Evolutionary conservation across 2,888 invertebrate species (phyloP).

Genomic region (Cylindroiulus punctatus): DNA sequence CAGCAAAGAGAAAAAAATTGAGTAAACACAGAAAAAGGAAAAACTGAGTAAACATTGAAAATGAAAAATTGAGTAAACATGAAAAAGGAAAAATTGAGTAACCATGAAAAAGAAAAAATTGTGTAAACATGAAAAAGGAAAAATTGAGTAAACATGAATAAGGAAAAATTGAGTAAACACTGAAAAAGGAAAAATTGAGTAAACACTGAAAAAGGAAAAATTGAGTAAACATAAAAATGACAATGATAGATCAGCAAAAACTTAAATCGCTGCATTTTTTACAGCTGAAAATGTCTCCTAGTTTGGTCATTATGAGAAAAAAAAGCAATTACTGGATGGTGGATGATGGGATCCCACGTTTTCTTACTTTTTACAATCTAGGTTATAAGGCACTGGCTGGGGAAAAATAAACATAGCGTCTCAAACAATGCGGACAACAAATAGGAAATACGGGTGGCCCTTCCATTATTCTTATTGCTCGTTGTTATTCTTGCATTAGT

Average conservation of each 20-base stretch:
- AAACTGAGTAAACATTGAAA: no score
- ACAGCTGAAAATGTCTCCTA: neutral
- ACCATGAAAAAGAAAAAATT: no score
- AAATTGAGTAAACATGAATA: no score
- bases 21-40: no score
- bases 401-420: neutral
- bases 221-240: neutral
- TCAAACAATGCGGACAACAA: slow-evolving; percentile 17
- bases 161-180: no score
- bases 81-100: no score
- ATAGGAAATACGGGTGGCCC: slow-evolving; percentile 42
- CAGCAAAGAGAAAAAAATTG: no score
- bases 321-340: slow-evolving; percentile 13
- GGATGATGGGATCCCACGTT: neutral
- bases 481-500: slow-evolving; percentile 7
- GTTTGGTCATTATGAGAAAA: neutral
- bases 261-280: neutral
- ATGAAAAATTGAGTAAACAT: no score
- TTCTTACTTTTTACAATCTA: neutral
- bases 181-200: no score
- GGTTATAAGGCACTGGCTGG: neutral
- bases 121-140: no score
- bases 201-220: no score
- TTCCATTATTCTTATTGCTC: neutral
- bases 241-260: neutral